Conservation (phyloP, 2,888 invertebrate species). For the Hyles lineata region DNA sequence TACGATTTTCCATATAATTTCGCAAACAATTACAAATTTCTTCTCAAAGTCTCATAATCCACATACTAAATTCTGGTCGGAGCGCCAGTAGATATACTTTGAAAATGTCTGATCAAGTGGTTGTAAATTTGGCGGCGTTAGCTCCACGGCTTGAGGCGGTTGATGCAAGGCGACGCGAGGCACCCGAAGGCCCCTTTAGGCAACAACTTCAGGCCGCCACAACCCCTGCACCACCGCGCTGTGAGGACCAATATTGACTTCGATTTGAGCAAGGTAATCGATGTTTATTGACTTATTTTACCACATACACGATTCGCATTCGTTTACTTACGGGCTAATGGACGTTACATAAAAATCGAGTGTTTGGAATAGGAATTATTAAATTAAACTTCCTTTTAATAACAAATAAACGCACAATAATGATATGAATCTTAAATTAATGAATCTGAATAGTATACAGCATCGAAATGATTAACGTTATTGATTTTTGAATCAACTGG, state of each 20-base stretch:
- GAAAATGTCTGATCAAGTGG: slow-evolving; percentile 30
- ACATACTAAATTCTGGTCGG: no score
- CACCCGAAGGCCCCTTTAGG: slow-evolving; percentile 96
- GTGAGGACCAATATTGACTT: slow-evolving; percentile 99
- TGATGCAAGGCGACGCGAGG: slow-evolving; percentile 95
- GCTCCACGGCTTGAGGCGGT: slow-evolving; percentile 92
- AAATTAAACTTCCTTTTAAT: no score
- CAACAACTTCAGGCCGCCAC: slow-evolving; percentile 97
- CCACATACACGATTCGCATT: not conserved
- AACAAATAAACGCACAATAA: no score
- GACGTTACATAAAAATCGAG: not conserved
- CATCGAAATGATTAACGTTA: no score
- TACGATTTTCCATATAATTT: no score
- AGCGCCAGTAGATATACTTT: not conserved
- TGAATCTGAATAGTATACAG: no score
- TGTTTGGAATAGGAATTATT: no score
- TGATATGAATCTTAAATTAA: no score
- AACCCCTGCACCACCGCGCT: slow-evolving; percentile 96
- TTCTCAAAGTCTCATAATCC: no score
- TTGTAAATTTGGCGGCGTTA: slow-evolving; percentile 59
- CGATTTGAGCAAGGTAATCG: slow-evolving; percentile 89
- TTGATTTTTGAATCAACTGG: no score
- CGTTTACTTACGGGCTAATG: not conserved
- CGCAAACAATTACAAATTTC: no score
- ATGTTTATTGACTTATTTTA: slow-evolving; percentile 20